phyloP scores from a whole-genome alignment of 2,888 invertebrate genomes.

The Nasonovia ribisnigri region DNA sequence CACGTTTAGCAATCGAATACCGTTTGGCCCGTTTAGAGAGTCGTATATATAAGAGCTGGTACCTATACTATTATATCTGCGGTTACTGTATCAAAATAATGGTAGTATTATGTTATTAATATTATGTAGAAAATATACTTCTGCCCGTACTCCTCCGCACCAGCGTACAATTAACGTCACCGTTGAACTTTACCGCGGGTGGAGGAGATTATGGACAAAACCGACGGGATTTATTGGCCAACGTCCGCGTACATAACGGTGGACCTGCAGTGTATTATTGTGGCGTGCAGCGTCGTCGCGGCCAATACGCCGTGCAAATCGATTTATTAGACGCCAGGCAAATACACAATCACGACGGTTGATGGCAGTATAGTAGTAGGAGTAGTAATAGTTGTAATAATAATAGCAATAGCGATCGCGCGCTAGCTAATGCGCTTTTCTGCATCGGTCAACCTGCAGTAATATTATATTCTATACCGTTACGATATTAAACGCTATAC shows the following conservation, averaged over 20 bases:
- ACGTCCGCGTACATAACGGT: neutral
- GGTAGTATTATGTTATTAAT: neutral
- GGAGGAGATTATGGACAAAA: neutral
- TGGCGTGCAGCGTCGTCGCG: slow-evolving; percentile 15
- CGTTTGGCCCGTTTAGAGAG: neutral
- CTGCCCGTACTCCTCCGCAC: neutral
- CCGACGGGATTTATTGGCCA: slow-evolving; percentile 29
- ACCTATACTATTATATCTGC: neutral
- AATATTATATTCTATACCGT: slow-evolving; percentile 32
- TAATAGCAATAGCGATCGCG: neutral
- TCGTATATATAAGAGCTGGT: neutral
- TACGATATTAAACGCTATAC: neutral
- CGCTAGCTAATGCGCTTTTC: slow-evolving; percentile 49
- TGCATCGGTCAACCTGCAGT: slow-evolving; percentile 14
- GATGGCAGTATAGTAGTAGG: neutral
- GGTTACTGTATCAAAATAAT: neutral
- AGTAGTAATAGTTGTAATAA: neutral
- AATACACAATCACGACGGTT: slow-evolving; percentile 36
- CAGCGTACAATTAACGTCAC: neutral
- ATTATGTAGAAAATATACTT: neutral
- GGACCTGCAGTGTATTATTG: neutral
- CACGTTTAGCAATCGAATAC: neutral
- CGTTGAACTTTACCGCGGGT: neutral
- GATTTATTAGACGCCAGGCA: slow-evolving; percentile 45
- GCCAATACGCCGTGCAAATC: slow-evolving; percentile 55